Evolutionary conservation across 2,113 vertebrate genomes (phyloP), one percentile per base, ranked within the genome.

Genomic region (Lampris megalopsis): DNA sequence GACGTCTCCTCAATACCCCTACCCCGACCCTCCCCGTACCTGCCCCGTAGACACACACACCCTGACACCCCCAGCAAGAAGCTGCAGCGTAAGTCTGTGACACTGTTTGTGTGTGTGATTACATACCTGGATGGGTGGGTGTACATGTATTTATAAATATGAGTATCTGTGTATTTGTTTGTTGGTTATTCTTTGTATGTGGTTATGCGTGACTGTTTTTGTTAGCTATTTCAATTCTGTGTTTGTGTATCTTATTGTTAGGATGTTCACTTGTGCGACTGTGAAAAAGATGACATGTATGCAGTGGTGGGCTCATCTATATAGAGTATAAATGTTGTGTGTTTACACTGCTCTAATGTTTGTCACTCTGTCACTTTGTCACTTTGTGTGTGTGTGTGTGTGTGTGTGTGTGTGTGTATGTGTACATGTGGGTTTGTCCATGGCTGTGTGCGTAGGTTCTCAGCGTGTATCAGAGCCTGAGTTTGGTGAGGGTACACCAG

Each of bases 1-100:
- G 98, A 99, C 86, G 93, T 97, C 83, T 98, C 97, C 77, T 99
- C 97, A 93, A 97, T 98, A 92, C 98, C 98, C 91, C 96, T 99
- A 92, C 97, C 98, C 88, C 95, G 96, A 62, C 95, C 97, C 74
- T 99, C 98, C 60, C 97, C 97, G 6, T 98, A 95, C 95, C 94
- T 97, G 93, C 95, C 96, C 85, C 94, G 97, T 77, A 95, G 97
- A 94, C 96, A 98, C 86, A 70, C 92, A 63, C 96, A 96, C 79
- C 91, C 92, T 59, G 97, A 99, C 67, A 93, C 93, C 81, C 94
- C 96, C 64, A 94, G 93, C 92, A 98, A 98, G 94, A 98, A 98
- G 91, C 93, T 98, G 77, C 97, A 98, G 93, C 97, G 98, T 99
- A 95, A 92, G 97, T 97, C 45, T 70, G 50, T 24, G 24, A 24